Evolutionary conservation across 2,888 invertebrate genomes (phyloP), one percentile per base, ranked within the genome.

Genomic region (Amphipoea lucens): DNA sequence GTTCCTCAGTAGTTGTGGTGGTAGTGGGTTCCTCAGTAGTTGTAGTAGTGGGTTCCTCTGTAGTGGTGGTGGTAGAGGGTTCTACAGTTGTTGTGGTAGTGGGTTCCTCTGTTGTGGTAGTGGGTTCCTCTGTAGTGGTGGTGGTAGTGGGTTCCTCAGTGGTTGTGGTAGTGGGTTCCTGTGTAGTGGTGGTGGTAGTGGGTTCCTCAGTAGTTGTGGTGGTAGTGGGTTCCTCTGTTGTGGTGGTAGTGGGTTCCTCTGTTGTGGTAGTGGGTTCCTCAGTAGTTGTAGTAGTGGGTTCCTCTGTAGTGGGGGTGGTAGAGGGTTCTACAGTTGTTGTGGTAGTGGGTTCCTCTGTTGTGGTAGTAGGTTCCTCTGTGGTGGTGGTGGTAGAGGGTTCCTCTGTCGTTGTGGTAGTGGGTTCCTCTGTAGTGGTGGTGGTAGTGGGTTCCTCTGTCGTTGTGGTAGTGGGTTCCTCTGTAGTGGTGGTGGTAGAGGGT

Each of bases 231-330:
- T 63, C 76, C n/a, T 54, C 29, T 5, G 57, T 74, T 0, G 78
- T 60, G 0, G 23, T 17, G 2, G 74, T 74, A 1, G 45, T 6
- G 0, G 77, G 66, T n/a, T n/a, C 66, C 36, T 51, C 51, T 5
- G 74, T 78, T 0, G 65, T 76, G 11, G 81, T 78, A 0, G 76
- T 29, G 3, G 77, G 45, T 20, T 65, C 45, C 62, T 79, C 68
- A 23, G 83, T 81, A n/a, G 87, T 83, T 0, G 77, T 79, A 0
- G 66, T 74, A 0, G 4, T 2, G 4, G 57, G 71, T 6, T 17
- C 66, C 11, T 60, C 20, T 0, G 76, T 73, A 0, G 81, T 83
- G 0, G 84, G n/a, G n/a, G n/a, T n/a, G n/a, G n/a, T 76, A 0
- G 76, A 17, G 5, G 80, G n/a, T 2, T n/a, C n/a, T n/a, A n/a